A percentile compares a stretch with the other conserved stretches of the same genome.
These are phyloP conservation scores for Gyps fulvus DNA, from an alignment of 2,113 vertebrate genomes.

Conservation along the genomic window DNA sequence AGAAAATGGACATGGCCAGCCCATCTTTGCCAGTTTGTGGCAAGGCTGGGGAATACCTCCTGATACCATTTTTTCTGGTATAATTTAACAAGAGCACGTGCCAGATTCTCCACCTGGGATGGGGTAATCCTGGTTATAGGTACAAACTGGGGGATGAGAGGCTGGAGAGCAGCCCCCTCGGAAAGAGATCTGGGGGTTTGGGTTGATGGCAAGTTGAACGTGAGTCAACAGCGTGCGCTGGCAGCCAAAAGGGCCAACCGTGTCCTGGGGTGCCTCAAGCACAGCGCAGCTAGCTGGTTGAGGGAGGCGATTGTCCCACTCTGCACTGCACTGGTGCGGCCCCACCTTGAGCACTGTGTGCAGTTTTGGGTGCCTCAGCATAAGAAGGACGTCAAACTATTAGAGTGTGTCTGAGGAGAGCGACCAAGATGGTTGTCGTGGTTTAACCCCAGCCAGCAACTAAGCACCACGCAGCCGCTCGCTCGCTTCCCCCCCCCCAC, in stretches of 20 bases:
- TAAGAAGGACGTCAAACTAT: background rate
- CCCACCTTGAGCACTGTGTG: background rate
- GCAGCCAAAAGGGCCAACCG: background rate
- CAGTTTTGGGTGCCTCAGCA: background rate
- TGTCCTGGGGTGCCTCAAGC: background rate
- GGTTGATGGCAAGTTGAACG: background rate
- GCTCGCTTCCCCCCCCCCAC: too few species aligned
- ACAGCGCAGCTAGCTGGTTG: background rate
- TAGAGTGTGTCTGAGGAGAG: background rate
- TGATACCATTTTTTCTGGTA: background rate
- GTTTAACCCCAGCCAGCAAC: too few species aligned
- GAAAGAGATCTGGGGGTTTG: background rate
- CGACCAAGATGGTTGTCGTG: background rate
- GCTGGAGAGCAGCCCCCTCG: background rate
- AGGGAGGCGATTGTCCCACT: background rate
- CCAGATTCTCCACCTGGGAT: background rate
- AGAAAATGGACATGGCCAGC: background rate
- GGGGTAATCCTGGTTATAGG: background rate
- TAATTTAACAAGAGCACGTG: background rate
- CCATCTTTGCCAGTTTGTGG: background rate
- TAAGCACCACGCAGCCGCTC: too few species aligned
- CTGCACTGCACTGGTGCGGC: background rate
- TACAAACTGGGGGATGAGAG: background rate
- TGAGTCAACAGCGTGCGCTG: background rate
- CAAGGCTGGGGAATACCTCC: background rate